These are phyloP conservation scores for Paramormyrops hopkinsi DNA, from an alignment of 2,797 vertebrate genomes.

Conservation along the genomic window DNA sequence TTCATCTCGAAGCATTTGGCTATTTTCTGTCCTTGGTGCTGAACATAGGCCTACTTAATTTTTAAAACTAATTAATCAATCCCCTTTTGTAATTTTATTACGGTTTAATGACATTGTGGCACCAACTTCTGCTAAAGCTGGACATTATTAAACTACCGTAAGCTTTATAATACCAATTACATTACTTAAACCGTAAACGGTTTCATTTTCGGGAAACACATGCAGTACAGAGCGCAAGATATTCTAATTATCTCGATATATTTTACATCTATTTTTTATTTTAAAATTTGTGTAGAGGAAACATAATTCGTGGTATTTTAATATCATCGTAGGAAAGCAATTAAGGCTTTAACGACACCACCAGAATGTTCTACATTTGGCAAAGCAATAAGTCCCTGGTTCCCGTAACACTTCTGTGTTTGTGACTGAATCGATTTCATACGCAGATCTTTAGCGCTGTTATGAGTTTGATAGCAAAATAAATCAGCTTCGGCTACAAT, in stretches of 20 bases:
- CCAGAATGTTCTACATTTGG: neutral
- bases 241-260: neutral
- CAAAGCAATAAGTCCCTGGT: neutral
- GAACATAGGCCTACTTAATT: neutral
- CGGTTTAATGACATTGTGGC: neutral
- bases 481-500: neutral
- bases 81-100: neutral
- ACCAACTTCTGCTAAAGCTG: neutral
- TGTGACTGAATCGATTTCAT: neutral
- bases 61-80: neutral
- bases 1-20: neutral
- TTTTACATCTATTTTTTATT: neutral
- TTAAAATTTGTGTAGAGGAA: neutral
- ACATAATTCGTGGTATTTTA: neutral
- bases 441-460: neutral
- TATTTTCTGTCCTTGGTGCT: conserved; percentile 17
- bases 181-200: neutral
- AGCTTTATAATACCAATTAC: neutral
- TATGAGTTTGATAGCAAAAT: neutral
- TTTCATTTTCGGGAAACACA: neutral
- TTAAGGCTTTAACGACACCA: neutral
- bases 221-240: neutral
- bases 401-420: neutral
- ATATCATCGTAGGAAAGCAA: neutral
- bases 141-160: neutral